Evolutionary conservation across 2,113 vertebrate genomes (phyloP), one percentile per base, ranked within the genome.

Genomic region (Symphodus melops): DNA sequence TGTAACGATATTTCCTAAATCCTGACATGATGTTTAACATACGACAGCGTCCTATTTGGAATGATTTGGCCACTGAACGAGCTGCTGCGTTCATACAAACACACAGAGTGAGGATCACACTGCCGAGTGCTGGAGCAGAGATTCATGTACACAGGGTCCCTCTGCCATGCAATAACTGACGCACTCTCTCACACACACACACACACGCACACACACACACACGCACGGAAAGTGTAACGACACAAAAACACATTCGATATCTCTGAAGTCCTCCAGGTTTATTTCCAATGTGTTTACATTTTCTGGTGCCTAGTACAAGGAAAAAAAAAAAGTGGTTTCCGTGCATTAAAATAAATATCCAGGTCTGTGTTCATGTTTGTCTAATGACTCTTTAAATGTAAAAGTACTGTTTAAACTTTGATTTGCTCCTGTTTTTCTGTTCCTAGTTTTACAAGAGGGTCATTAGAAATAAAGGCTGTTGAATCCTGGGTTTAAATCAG

Each of bases 261-360:
- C 55, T 55, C 33, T 59, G 11, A 16, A 13, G 88, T 93, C 91
- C 86, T 97, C 96, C 96, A 96, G 96, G 96, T 97, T 96, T 96
- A 96, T 97, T 95, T 94, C 92, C 92, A 89, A 93, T 92, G 94
- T 95, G 95, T 97, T 98, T 97, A 97, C 96, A 97, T 96, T 95
- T 96, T 97, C 95, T 96, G 96, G 97, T 98, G 97, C 97, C 96
- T 98, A 95, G 94, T 96, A 95, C 94, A 95, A 94, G 96, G 69
- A 7, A 77, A 66, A 74, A 77, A 66, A 74, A 76, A 62, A 94
- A 94, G 92, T 96, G 94, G 92, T 95, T 94, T 96, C 92, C 93
- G 92, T 95, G 95, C 94, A 97, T 96, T 96, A 95, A 53, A 96
- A 93, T 95, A 94, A 94, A 95, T 87, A 94, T 91, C 93, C 87